phyloP scores from a whole-genome alignment of 2,888 invertebrate species.

The Mongoloraphidia duomilia region DNA sequence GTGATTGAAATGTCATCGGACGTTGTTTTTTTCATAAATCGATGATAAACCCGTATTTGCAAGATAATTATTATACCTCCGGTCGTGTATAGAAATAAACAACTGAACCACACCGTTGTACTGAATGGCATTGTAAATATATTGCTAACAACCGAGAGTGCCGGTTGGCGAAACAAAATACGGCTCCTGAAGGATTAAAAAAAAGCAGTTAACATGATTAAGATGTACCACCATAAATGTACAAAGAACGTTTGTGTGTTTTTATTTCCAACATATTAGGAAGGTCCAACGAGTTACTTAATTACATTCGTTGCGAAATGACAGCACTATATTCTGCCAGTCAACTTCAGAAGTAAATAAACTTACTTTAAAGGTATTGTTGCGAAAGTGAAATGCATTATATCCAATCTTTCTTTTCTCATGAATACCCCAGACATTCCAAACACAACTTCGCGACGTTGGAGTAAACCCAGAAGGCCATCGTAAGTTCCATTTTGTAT shows the following conservation, averaged over 20 bases:
- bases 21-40: too few species aligned
- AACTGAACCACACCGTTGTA: constrained; percentile 38
- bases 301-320: too few species aligned
- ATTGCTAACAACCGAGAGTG: constrained; percentile 43
- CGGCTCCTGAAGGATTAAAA: constrained; percentile 30
- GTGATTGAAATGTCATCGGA: constrained; percentile 20
- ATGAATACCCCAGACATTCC: constrained; percentile 39
- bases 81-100: constrained; percentile 6
- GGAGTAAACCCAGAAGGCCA: constrained; percentile 39
- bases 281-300: too few species aligned
- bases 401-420: constrained; percentile 37
- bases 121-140: constrained; percentile 45
- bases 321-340: too few species aligned
- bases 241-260: neutral
- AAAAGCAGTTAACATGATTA: neutral
- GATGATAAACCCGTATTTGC: neutral
- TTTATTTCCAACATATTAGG: too few species aligned
- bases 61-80: neutral
- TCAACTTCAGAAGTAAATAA: too few species aligned
- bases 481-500: constrained; percentile 40
- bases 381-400: constrained; percentile 38
- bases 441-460: constrained; percentile 37
- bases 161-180: constrained; percentile 46
- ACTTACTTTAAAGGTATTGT: constrained; percentile 30
- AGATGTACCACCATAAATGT: neutral